These are phyloP conservation scores for Sitta europaea DNA, from an alignment of 2,113 vertebrate species.

Conservation along the genomic window DNA sequence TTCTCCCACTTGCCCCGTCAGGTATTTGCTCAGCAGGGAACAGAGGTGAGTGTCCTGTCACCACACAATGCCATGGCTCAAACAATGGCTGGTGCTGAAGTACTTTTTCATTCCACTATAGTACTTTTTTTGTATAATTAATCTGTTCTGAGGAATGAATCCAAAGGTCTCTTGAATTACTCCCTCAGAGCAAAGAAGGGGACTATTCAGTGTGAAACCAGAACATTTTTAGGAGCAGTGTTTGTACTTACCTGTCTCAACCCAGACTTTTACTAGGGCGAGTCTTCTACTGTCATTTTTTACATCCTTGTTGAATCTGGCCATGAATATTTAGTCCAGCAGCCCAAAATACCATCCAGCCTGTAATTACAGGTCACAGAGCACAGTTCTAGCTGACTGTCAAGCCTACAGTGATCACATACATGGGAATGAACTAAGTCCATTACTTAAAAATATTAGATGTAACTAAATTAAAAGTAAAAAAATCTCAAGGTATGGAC, in stretches of 20 bases:
- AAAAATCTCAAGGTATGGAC: neutral
- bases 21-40: neutral
- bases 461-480: neutral
- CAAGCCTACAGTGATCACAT: neutral
- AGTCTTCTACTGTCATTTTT: neutral
- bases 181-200: neutral
- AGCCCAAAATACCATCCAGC: neutral
- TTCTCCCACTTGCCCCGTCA: neutral
- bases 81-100: neutral
- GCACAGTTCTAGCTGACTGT: neutral
- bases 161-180: neutral
- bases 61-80: neutral
- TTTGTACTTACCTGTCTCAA: neutral
- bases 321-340: neutral
- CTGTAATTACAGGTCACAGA: neutral
- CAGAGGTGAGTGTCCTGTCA: neutral
- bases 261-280: rapidly evolving
- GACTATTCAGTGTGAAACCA: neutral
- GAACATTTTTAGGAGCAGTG: neutral
- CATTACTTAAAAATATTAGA: neutral
- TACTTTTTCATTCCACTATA: neutral
- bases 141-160: neutral
- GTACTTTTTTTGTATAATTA: neutral
- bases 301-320: neutral
- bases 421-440: neutral